Base-by-base conservation (phyloP, 2,797 vertebrate species). In the Nothura maculosa region DNA sequence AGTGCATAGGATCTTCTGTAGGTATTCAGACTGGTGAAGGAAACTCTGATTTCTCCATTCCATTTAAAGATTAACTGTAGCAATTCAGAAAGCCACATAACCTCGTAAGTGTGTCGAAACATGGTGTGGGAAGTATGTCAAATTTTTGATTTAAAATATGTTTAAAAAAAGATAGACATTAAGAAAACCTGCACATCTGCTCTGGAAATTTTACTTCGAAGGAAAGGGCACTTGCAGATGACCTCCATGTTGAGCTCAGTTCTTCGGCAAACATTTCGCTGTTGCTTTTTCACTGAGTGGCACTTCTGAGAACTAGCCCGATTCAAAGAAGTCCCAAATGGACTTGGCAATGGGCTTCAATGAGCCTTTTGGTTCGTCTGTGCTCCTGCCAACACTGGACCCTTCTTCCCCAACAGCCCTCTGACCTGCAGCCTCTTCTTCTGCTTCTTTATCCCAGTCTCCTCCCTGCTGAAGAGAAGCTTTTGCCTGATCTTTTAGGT, bases 51-150 rank as follows among this genome's bases (percentile, higher is more conserved):
- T 55, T 78, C 24, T 78, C 61, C 12, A 52, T 34, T 24, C 47
- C 48, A 34, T 9, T 32, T 50, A 62, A 36, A 22, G 27, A 76
- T 28, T 25, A 18, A 48, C 48, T 66, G n/a, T 43, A 52, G 20
- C 40, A 78, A 17, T 19, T 58, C 32, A n/a, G 45, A 80, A 30
- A 8, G 9, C 25, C 9, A 36, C 20, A 6, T 22, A 32, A 80
- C 3, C 18, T 60, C 83, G 15, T 40, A 21, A 5, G 10, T 63
- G 16, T 6, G 14, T 77, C 48, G 73, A 64, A 93, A 62, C 12
- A 61, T 0, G 0, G 27, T 10, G 38, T 6, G 8, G 28, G 21
- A 85, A 55, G 62, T 2, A 1, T 21, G 62, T 66, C 34, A 88
- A 84, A 63, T 75, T 68, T 27, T 73, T 70, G 8, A 30, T 60